Conservation (phyloP, 1,140 invertebrate species). For the Drosophila varians region DNA sequence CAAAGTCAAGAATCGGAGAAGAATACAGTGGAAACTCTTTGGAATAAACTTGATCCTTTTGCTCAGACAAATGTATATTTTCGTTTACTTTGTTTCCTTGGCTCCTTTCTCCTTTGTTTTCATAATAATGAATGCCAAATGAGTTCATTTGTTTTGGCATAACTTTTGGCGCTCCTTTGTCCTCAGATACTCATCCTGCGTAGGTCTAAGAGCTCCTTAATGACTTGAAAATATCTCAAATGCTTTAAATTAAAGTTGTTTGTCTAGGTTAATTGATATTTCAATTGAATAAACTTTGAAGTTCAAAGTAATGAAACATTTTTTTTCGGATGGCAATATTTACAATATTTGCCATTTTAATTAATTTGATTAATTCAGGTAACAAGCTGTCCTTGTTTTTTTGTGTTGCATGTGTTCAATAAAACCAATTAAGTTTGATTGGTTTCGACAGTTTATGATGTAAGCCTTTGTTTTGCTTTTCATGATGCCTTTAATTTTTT, state of each 20-base stretch:
- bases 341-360: not conserved
- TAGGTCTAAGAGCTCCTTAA: not conserved
- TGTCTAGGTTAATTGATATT: not conserved
- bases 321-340: not conserved
- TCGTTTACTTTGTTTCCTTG: conserved; percentile 14
- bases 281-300: not conserved
- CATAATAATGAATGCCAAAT: conserved; percentile 44
- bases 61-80: conserved; percentile 14
- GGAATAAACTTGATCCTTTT: conserved; percentile 5
- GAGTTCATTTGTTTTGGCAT: conserved; percentile 37
- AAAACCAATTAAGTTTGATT: conserved; percentile 1
- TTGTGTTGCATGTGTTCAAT: not conserved
- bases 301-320: not conserved
- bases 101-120: conserved; percentile 17
- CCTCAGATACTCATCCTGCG: conserved; percentile 1
- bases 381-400: not conserved
- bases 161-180: conserved; percentile 29
- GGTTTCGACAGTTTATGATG: not conserved
- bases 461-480: not conserved
- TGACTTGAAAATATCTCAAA: not conserved
- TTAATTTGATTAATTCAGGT: not conserved
- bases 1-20: conserved; percentile 3
- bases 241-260: not conserved
- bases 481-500: not conserved
- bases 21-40: not conserved